phyloP scores from a whole-genome alignment of 30 jellyfish, hydroid and myxozoan species.

The Nemopilema nomurai region DNA sequence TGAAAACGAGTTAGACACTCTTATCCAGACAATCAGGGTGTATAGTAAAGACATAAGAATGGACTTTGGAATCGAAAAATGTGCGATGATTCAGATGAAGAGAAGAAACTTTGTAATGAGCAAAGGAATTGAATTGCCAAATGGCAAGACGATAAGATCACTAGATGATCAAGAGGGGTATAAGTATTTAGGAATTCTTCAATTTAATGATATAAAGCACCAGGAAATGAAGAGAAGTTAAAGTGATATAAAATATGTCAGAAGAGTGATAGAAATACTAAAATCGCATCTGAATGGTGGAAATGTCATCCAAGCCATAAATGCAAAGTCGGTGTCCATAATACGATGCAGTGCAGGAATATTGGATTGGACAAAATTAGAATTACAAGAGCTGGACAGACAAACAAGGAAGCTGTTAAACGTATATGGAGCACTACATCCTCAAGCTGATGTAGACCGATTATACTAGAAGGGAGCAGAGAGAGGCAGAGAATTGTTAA shows the following conservation, averaged over 20 bases:
- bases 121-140: not conserved
- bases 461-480: constrained; percentile 1
- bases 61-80: constrained; percentile 7
- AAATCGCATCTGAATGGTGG: not conserved
- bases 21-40: constrained; percentile 1
- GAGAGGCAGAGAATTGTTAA: not conserved
- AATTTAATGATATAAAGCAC: constrained; percentile 10
- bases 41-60: not conserved
- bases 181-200: constrained; percentile 16
- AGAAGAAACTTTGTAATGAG: not conserved
- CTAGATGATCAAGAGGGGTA: not conserved
- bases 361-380: constrained; percentile 12
- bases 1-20: constrained; percentile 3
- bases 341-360: not conserved
- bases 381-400: constrained; percentile 14
- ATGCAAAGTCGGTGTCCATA: constrained; percentile 9
- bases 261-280: not conserved
- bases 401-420: constrained; percentile 1
- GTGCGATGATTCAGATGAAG: not conserved
- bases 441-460: not conserved
- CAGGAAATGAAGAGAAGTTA: constrained; percentile 11
- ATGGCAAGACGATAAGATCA: constrained; percentile 6
- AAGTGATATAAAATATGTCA: not conserved
- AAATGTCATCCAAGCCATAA: not conserved
- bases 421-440: constrained; percentile 1